Percentiles rank a stretch among this genome's conserved stretches.
phyloP scores from a whole-genome alignment of 2,797 vertebrate species.

The Luscinia luscinia region DNA sequence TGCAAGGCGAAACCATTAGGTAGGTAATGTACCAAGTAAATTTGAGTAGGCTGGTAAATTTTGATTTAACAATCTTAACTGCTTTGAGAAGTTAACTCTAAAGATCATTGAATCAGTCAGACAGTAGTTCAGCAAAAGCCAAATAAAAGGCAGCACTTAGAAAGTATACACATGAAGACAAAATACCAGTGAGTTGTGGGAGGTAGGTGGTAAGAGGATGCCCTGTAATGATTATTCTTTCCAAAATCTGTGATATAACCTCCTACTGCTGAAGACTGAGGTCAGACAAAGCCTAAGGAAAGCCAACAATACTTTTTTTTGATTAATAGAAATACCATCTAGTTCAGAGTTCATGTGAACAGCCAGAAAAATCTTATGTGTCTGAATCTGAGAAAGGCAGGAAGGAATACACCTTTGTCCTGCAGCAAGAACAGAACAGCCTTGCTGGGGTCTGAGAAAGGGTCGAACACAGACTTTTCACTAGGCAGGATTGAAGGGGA shows the following conservation, averaged over 20 bases:
- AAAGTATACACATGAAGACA: not conserved
- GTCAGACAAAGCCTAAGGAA: not conserved
- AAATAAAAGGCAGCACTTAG: not conserved
- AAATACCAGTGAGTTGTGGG: not conserved
- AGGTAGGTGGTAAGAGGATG: not conserved
- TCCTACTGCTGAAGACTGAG: conserved; percentile 1
- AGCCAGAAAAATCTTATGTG: not conserved
- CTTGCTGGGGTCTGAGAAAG: not conserved
- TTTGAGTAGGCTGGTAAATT: conserved; percentile 40
- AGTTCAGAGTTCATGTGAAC: conserved; percentile 27
- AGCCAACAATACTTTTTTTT: not conserved
- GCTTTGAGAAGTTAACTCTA: conserved; percentile 37
- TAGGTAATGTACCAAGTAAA: conserved; percentile 45
- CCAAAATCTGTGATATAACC: not conserved
- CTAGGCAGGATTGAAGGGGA: not conserved
- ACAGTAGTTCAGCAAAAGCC: not conserved
- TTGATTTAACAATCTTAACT: conserved; percentile 38
- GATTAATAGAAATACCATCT: not conserved
- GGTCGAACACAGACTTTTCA: not conserved
- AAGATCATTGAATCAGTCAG: conserved; percentile 25
- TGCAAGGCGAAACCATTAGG: conserved; percentile 2
- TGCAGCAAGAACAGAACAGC: not conserved
- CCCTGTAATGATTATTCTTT: not conserved
- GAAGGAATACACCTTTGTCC: not conserved
- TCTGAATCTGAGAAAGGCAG: not conserved